Base-by-base conservation (phyloP, 1,140 invertebrate species). In the Drosophila bifasciata region DNA sequence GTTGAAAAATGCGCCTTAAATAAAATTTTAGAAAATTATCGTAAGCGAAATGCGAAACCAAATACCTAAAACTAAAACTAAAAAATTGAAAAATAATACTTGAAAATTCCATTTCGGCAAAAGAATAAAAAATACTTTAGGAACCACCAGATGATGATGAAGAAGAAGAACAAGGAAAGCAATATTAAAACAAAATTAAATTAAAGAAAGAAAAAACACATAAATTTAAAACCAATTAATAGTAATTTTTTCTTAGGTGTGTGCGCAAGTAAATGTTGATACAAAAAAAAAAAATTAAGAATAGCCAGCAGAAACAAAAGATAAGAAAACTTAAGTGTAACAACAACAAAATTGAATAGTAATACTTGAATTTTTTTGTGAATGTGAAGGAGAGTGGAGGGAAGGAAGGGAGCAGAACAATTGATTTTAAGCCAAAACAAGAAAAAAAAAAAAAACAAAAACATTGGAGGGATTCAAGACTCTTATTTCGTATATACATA, bases 391-490 rank as follows among this genome's bases (percentile, higher is more conserved):
- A 21, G 25, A n/a, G 36, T 17, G 13, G 19, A 32, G 28, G 28
- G 32, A 36, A 13, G 1, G 32, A 8, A 36, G 23, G 23, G 21
- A 43, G 39, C 25, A 64, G 59, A n/a, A 67, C 21, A 51, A 67
- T 68, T 68, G 61, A 68, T 68, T 68, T 68, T 67, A 84, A 78
- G 58, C 55, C 63, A 75, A 85, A 86, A n/a, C n/a, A n/a, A n/a
- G n/a, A n/a, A n/a, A n/a, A n/a, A n/a, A n/a, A n/a, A n/a, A n/a
- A n/a, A n/a, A n/a, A n/a, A n/a, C n/a, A n/a, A n/a, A n/a, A n/a
- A 63, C 56, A 77, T 80, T 85, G 81, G 81, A 85, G 81, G 81
- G 81, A 85, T 86, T 85, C 64, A 85, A 85, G 81, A 85, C 81
- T 85, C 81, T 85, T 85, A 85, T 85, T 85, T 85, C 76, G 69